Evolutionary conservation across 2,797 vertebrate genomes (phyloP).

Genomic region (Periparus ater): DNA sequence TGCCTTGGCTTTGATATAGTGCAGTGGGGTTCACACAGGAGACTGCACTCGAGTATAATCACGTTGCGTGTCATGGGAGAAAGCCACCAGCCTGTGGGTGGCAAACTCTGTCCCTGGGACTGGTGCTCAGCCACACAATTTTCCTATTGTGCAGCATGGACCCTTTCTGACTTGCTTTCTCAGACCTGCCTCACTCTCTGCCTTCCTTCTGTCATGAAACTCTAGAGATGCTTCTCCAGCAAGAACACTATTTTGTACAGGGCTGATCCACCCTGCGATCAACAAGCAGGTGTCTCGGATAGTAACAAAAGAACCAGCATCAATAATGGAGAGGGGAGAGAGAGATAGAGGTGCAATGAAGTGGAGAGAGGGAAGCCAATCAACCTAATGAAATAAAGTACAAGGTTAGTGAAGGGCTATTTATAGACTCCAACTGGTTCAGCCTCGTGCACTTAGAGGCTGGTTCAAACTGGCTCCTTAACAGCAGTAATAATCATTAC

Average conservation of each 20-base stretch:
- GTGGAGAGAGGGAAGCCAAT: not conserved
- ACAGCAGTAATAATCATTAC: conserved; percentile 44
- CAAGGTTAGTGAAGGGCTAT: conserved; percentile 10
- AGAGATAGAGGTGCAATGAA: not conserved
- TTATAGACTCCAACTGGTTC: conserved; percentile 3
- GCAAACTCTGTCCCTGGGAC: not conserved
- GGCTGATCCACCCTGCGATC: not conserved
- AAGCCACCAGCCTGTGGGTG: not conserved
- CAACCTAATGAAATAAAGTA: conserved; percentile 45
- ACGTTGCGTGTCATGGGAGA: not conserved
- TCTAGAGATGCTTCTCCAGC: not conserved
- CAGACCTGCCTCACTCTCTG: not conserved
- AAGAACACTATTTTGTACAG: not conserved
- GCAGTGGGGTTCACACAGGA: not conserved
- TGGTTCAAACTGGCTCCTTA: conserved; percentile 21
- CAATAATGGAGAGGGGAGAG: conserved; percentile 21
- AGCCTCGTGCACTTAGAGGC: not conserved
- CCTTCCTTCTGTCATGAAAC: not conserved
- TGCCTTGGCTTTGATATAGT: not conserved
- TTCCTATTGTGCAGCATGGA: not conserved
- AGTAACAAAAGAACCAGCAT: conserved; percentile 37
- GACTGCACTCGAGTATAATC: not conserved
- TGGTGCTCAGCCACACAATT: not conserved
- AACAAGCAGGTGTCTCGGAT: not conserved
- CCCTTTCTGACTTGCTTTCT: not conserved